These are phyloP conservation scores for Panopea generosa DNA, from an alignment of 2,888 invertebrate genomes.

Conservation along the genomic window DNA sequence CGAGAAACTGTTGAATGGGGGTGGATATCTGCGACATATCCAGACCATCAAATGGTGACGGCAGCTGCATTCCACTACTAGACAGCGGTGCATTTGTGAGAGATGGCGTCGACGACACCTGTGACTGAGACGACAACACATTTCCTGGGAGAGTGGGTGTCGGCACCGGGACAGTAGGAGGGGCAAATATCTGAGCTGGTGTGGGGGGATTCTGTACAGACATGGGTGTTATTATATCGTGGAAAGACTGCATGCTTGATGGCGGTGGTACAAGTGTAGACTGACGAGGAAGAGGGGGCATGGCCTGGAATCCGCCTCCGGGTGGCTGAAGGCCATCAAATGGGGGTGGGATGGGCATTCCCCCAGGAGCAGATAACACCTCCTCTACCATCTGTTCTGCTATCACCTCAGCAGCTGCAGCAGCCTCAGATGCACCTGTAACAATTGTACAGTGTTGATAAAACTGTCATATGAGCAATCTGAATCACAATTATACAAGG, in stretches of 20 bases:
- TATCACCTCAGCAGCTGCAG: constrained; percentile 72
- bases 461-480: too few relatives aligned
- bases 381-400: constrained; percentile 71
- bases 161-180: constrained; percentile 42
- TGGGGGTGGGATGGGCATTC: constrained; percentile 9
- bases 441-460: background rate
- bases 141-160: constrained; percentile 31
- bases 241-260: background rate
- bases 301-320: constrained; percentile 36
- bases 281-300: constrained; percentile 25
- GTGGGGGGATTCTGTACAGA: constrained; percentile 24
- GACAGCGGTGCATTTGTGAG: background rate
- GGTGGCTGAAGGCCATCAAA: constrained; percentile 4
- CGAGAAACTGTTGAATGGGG: constrained; percentile 7
- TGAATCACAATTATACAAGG: background rate
- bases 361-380: constrained; percentile 59
- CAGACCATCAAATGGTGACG: constrained; percentile 9
- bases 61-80: constrained; percentile 18
- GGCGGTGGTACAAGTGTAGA: constrained; percentile 9
- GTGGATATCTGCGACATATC: constrained; percentile 26
- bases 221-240: constrained; percentile 14
- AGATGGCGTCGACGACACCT: background rate
- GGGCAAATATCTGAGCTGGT: constrained; percentile 41
- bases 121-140: constrained; percentile 12
- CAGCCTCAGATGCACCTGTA: constrained; percentile 68